phyloP scores from a whole-genome alignment of 2,113 vertebrate genomes.

The Ardeotis arabs region DNA sequence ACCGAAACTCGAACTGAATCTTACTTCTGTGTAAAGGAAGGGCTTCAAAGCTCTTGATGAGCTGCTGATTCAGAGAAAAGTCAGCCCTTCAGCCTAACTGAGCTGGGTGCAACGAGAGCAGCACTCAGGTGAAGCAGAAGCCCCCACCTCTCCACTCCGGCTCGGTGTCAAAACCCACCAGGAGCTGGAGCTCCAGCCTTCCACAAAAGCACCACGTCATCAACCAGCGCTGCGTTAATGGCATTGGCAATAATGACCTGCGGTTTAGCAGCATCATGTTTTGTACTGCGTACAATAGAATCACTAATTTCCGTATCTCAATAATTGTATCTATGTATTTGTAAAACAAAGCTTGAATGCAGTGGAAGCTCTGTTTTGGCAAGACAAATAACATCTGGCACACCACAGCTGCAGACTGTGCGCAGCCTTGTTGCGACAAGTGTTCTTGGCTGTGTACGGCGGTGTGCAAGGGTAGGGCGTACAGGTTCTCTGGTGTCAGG shows the following conservation, averaged over 20 bases:
- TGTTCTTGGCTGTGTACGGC: background rate
- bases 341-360: background rate
- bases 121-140: background rate
- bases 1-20: background rate
- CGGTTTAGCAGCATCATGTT: background rate
- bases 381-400: background rate
- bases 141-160: background rate
- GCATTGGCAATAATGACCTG: background rate
- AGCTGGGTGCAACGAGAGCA: background rate
- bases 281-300: background rate
- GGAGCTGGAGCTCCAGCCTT: background rate
- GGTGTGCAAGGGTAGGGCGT: background rate
- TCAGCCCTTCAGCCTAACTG: background rate
- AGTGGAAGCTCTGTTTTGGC: background rate
- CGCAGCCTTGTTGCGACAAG: background rate
- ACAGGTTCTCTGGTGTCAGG: background rate
- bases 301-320: background rate
- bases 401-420: rapidly evolving
- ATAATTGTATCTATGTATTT: background rate
- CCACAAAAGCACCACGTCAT: background rate
- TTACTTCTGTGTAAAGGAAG: background rate
- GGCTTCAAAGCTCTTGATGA: background rate
- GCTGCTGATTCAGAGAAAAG: background rate
- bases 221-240: background rate
- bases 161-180: background rate